Evolutionary conservation across 2,797 vertebrate species (phyloP), one percentile per base, ranked within the genome.

Genomic region (Platalea minor): DNA sequence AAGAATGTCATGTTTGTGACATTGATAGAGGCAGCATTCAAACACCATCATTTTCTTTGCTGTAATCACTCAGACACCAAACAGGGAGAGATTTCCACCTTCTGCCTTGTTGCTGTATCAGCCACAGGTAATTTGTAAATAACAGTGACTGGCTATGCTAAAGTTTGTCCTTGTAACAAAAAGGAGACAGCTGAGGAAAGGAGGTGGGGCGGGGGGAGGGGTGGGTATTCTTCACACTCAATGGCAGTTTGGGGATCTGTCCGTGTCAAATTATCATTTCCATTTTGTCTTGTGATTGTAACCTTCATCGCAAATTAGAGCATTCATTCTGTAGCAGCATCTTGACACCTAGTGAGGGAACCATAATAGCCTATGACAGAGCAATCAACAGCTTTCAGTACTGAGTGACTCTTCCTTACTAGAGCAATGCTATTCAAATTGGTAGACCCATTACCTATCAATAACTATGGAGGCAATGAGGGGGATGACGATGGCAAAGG

Each of bases 101-200:
- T 89, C 78, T 93, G 59, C 43, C 53, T 92, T 37, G 20, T 31
- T 89, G 56, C 41, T 89, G 65, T 46, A 37, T 84, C 72, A 89
- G 61, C 53, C 72, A 72, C 82, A 88, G 76, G 85, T 91, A 89
- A 93, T 94, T 85, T 91, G 91, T 86, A 92, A 92, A 88, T 84
- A 92, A 72, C 18, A 17, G 57, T 75, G 81, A 72, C 75, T 39
- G 29, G 11, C 37, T 33, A 29, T 0, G 1, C 43, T 68, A 6
- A 88, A 89, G 79, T 85, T 93, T 76, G 76, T 92, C 85, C 78
- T 92, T 60, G 74, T 69, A 64, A 81, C 48, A 37, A 28, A 92
- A 87, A 75, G 23, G 41, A 89, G 50, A 74, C 45, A 74, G 61
- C 45, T 69, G 65, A 96, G 43, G 67, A 83, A 92, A 75, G 41